phyloP scores from a whole-genome alignment of 2,888 invertebrate species.

The Amphipoea oculea region DNA sequence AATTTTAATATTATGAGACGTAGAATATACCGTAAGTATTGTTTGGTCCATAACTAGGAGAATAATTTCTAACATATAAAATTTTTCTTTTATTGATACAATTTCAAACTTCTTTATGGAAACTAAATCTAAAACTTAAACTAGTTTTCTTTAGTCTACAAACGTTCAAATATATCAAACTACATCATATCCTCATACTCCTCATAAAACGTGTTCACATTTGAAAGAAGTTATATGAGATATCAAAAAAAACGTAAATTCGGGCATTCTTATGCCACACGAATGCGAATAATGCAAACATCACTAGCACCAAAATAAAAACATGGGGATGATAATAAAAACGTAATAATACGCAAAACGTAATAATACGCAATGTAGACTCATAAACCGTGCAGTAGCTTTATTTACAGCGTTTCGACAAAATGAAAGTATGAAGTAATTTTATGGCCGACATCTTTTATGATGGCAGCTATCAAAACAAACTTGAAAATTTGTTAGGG shows the following conservation, averaged over 20 bases:
- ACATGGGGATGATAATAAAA: conserved; percentile 72
- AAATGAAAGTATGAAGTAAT: conserved; percentile 69
- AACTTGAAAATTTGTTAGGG: conserved; percentile 52
- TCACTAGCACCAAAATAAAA: conserved; percentile 68
- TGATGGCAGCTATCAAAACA: conserved; percentile 55
- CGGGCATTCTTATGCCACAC: conserved; percentile 42
- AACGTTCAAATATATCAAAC: conserved; percentile 26
- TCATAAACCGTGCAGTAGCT: conserved; percentile 68
- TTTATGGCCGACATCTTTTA: conserved; percentile 65
- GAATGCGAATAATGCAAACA: conserved; percentile 53
- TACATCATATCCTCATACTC: conserved; percentile 18
- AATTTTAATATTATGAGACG: not conserved
- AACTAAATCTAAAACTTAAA: conserved; percentile 36
- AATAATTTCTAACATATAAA: not conserved
- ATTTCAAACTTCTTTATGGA: conserved; percentile 12
- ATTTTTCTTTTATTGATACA: not conserved
- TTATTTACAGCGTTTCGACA: conserved; percentile 70
- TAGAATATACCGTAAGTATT: not conserved
- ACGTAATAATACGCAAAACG: conserved; percentile 69
- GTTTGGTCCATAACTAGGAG: not conserved
- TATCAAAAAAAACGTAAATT: conserved; percentile 58
- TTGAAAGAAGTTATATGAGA: conserved; percentile 42
- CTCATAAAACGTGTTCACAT: conserved; percentile 44
- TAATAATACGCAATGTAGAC: conserved; percentile 70
- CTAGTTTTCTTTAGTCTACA: conserved; percentile 5